Base-by-base conservation (phyloP, 2,113 vertebrate genomes). In the Gila orcuttii region DNA sequence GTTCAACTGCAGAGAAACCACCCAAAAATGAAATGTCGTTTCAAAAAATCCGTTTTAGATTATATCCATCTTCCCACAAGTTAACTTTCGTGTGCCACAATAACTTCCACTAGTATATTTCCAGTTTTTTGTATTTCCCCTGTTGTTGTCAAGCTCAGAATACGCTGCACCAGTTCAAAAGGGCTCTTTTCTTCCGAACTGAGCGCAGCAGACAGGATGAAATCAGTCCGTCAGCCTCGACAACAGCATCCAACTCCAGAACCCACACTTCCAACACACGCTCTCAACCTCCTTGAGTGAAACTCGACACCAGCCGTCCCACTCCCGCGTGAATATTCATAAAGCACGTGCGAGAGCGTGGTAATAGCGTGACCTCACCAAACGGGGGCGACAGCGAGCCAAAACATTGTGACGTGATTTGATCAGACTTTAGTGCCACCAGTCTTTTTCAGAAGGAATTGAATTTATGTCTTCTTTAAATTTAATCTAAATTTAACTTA, bases 341-440 rank as follows among this genome's bases (percentile, higher is more conserved):
- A 90, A 88, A 90, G 89, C 94, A 94, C 92, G 94, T 94, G 93
- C 91, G 90, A 87, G 15, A 31, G 45, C 82, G 85, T 85, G 9
- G 87, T 82, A 89, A 45, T 81, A 90, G 87, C 89, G 85, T 17
- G 1, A 25, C 1, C 12, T n/a, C 82, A 62, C 89, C 91, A 76
- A 68, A 50, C 42, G 80, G 83, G 85, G 88, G 85, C 83, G 88
- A 86, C 75, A 85, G 69, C 31, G 64, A 31, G 66, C 45, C 71
- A 86, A 89, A 88, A 64, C 69, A 52, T 55, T 39, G 79, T 36
- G 85, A 62, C 50, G 42, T 87, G 85, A 76, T 66, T 87, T 31
- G 19, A 10, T 52, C 76, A 93, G 92, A 91, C 93, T 95, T 88
- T 95, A 93, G 93, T 93, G 94, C 94, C 95, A 92, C 94, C 95